A percentile compares a stretch with the other conserved stretches of the same genome.
phyloP scores from a whole-genome alignment of 2,797 vertebrate genomes.

The Erethizon dorsatum region DNA sequence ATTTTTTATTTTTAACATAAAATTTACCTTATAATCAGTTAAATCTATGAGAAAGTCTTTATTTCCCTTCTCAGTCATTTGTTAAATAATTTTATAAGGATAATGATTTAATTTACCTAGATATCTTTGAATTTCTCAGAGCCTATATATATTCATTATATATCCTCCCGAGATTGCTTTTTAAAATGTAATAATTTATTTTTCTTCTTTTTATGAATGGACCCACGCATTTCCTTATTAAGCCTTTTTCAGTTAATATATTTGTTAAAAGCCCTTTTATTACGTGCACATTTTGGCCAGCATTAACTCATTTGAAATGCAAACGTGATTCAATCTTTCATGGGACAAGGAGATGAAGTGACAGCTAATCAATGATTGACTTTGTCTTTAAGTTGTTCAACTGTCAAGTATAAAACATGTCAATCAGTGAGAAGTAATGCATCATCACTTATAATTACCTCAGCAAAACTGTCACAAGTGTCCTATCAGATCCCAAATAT shows the following conservation, averaged over 20 bases:
- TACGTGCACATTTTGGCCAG: constrained; percentile 38
- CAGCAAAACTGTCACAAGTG: constrained; percentile 30
- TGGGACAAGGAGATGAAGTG: constrained; percentile 67
- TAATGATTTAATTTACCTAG: neutral
- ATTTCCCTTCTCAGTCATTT: neutral
- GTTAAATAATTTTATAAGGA: neutral
- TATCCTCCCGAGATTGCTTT: neutral
- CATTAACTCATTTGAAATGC: constrained; percentile 69
- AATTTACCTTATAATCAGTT: neutral
- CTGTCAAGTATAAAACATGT: constrained; percentile 77
- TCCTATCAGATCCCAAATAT: neutral
- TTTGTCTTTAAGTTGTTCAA: constrained; percentile 76
- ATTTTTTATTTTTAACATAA: neutral
- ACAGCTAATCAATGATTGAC: constrained; percentile 85
- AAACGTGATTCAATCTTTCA: constrained; percentile 51
- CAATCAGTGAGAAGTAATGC: constrained; percentile 77
- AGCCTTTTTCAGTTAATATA: neutral
- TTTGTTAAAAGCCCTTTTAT: constrained; percentile 34
- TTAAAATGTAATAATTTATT: neutral
- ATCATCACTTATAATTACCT: constrained; percentile 59
- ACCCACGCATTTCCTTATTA: neutral
- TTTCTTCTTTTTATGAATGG: neutral
- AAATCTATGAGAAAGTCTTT: neutral
- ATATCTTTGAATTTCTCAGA: neutral
- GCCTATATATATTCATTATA: neutral